Evolutionary conservation across 1,140 invertebrate species (phyloP), one percentile per base, ranked within the genome.

Genomic region (Physella acuta): DNA sequence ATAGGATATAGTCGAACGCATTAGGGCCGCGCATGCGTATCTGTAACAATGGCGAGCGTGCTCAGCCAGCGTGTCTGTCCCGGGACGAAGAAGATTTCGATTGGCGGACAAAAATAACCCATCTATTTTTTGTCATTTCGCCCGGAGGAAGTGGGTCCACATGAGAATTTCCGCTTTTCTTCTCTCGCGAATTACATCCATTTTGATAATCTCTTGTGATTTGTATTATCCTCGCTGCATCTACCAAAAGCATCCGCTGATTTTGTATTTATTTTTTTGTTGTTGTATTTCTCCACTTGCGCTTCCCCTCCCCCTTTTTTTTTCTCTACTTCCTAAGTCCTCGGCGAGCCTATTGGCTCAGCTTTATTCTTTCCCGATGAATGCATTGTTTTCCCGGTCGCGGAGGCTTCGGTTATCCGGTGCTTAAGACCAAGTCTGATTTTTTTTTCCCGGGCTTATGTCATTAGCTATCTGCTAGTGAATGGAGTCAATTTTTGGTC

Each of bases 1-100:
- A 61, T 36, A 28, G 59, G 31, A 24, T 28, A n/a, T 36, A 61
- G 34, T 24, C 58, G 33, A 26, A 37, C 59, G 59, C 59, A 61
- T 61, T 61, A 61, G n/a, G n/a, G 59, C 36, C 2, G 59, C 3
- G 59, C 59, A 61, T 39, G 37, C 36, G 37, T 61, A 44, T 61
- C 3, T 39, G 59, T 14, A 37, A 61, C 59, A 61, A 61, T 61
- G 26, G 3, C 20, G 11, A 24, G 59, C 59, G 59, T 34, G 37
- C 59, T 61, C 59, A 61, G 34, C 8, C 5, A 5, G 31, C n/a
- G 59, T 44, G 34, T 30, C 59, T 24, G 24, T 34, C 20, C 28
- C 33, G 36, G 59, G 36, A 61, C 59, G 20, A 34, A n/a, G 20
- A 33, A 30, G 56, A 34, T 58, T 34, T 58, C 56, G 3, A 58